Evolutionary conservation across 2,888 invertebrate genomes (phyloP).

Genomic region (Cenopis cana): DNA sequence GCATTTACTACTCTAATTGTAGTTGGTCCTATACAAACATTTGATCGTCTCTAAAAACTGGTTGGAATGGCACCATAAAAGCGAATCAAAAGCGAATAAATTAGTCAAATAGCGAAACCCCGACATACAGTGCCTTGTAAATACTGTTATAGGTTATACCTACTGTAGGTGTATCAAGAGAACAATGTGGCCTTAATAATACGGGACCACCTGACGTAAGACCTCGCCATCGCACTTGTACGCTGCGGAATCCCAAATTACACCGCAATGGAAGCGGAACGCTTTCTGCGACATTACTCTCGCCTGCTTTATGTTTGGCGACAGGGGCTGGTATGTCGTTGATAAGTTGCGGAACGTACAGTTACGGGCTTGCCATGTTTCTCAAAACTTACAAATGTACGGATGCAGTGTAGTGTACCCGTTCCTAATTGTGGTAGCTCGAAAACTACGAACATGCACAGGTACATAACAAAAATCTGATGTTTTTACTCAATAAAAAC

Average conservation of each 20-base stretch:
- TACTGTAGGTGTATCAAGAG: constrained; percentile 28
- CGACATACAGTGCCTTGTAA: constrained; percentile 16
- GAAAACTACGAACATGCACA: not conserved
- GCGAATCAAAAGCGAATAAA: no score
- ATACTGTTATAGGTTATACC: no score
- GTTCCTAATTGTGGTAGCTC: not conserved
- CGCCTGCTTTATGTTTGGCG: constrained; percentile 40
- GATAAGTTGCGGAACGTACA: constrained; percentile 33
- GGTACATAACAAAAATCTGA: no score
- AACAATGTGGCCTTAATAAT: constrained; percentile 39
- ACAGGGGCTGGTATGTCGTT: constrained; percentile 37
- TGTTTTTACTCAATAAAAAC: no score
- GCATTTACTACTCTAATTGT: no score
- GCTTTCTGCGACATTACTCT: constrained; percentile 44
- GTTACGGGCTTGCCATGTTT: constrained; percentile 1
- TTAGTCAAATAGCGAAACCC: no score
- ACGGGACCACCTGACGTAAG: constrained; percentile 41
- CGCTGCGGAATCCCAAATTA: constrained; percentile 41
- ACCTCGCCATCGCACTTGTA: constrained; percentile 24
- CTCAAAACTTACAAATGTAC: not conserved
- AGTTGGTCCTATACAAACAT: no score
- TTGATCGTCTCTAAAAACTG: no score
- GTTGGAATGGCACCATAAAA: no score
- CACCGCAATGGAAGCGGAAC: constrained; percentile 34
- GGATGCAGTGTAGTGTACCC: not conserved